phyloP scores from a whole-genome alignment of 2,113 vertebrate species.

The Gasterosteus nipponicus region DNA sequence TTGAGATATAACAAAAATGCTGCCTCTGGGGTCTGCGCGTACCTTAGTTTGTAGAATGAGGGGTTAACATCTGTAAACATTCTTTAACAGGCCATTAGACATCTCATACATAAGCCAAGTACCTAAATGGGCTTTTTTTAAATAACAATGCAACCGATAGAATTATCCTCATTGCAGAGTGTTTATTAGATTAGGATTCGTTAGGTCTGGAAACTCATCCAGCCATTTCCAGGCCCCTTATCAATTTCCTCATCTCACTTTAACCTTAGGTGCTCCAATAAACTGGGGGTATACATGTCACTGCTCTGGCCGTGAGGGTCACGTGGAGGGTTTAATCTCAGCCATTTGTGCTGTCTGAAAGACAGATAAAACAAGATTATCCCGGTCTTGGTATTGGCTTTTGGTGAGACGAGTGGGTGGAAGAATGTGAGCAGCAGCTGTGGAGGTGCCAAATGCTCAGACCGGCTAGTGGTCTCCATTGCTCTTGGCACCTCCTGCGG shows the following conservation, averaged over 20 bases:
- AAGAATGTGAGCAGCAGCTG: slow-evolving; percentile 73
- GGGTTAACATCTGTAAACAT: slow-evolving; percentile 34
- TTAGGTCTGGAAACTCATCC: not conserved
- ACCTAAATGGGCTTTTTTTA: slow-evolving; percentile 16
- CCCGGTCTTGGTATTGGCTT: slow-evolving; percentile 60
- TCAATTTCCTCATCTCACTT: slow-evolving; percentile 78
- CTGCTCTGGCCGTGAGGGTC: slow-evolving; percentile 57
- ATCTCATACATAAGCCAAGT: slow-evolving; percentile 18
- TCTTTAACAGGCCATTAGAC: slow-evolving; percentile 11
- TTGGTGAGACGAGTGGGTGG: slow-evolving; percentile 65
- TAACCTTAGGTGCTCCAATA: slow-evolving; percentile 73
- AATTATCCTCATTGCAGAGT: slow-evolving; percentile 28
- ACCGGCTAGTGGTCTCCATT: slow-evolving; percentile 69
- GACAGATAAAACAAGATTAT: slow-evolving; percentile 79
- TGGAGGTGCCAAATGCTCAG: slow-evolving; percentile 77
- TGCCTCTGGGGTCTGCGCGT: not conserved
- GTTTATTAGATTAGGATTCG: slow-evolving; percentile 56
- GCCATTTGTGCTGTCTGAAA: slow-evolving; percentile 80
- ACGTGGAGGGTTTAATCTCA: slow-evolving; percentile 76
- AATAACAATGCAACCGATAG: slow-evolving; percentile 29
- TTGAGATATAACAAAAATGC: not conserved
- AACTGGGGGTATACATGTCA: slow-evolving; percentile 77
- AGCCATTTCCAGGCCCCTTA: slow-evolving; percentile 57
- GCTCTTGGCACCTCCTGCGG: slow-evolving; percentile 77
- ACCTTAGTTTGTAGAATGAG: not conserved